phyloP scores from a whole-genome alignment of 2,113 vertebrate species.

The Albula goreensis region DNA sequence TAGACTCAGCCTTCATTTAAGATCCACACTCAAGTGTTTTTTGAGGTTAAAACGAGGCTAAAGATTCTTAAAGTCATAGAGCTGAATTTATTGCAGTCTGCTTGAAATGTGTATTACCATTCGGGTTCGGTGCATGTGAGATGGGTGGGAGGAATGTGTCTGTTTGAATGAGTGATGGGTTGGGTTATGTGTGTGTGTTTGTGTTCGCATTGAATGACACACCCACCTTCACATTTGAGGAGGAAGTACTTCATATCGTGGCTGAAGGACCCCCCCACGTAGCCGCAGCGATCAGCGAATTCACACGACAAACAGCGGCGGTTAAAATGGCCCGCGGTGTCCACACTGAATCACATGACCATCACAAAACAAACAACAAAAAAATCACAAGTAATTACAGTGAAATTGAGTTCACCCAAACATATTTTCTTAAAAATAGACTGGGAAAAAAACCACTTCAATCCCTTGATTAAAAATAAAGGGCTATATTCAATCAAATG shows the following conservation, averaged over 20 bases:
- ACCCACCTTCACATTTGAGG: constrained; percentile 85
- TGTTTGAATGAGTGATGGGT: no score
- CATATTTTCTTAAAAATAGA: not conserved
- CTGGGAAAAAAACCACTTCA: not conserved
- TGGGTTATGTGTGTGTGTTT: not conserved
- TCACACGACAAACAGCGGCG: constrained; percentile 88
- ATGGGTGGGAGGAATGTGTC: no score
- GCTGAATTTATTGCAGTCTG: not conserved
- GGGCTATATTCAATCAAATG: not conserved
- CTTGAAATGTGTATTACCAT: not conserved
- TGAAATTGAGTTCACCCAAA: not conserved
- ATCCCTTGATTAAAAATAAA: not conserved
- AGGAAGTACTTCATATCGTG: constrained; percentile 80
- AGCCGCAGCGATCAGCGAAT: constrained; percentile 82
- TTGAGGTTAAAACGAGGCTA: not conserved
- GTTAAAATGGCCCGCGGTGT: constrained; percentile 88
- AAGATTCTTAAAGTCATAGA: not conserved
- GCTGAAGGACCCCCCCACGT: constrained; percentile 87
- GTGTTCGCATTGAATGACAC: not conserved
- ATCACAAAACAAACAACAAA: constrained; percentile 5
- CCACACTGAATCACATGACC: constrained; percentile 67
- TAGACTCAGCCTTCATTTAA: not conserved
- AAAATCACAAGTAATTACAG: not conserved
- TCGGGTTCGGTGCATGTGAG: not conserved
- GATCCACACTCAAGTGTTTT: not conserved